A percentile compares a stretch with the other conserved stretches of the same genome.
These are phyloP conservation scores for Byasa hedistus DNA, from an alignment of 2,888 invertebrate species.

Conservation along the genomic window DNA sequence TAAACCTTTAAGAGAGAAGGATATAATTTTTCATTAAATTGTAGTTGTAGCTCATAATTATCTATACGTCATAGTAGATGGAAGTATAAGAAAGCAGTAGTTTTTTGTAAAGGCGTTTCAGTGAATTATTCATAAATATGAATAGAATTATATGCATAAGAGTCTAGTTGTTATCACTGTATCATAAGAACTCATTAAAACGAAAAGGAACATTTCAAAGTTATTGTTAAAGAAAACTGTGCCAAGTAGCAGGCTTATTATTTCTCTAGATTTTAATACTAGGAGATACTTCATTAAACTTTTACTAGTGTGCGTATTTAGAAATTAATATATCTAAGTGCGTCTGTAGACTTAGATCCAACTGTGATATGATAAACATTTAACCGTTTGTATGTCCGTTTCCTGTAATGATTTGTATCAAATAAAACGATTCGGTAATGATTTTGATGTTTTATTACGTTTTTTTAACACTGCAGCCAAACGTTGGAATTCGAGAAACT, in stretches of 20 bases:
- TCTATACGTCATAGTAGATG: no score
- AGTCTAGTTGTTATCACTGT: no score
- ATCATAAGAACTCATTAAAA: no score
- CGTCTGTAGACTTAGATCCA: conserved; percentile 59
- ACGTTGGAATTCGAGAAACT: conserved; percentile 47
- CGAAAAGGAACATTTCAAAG: no score
- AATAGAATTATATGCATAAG: no score
- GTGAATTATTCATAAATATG: no score
- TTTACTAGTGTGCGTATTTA: conserved; percentile 3
- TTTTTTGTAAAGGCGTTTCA: no score
- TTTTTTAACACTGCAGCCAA: conserved; percentile 51
- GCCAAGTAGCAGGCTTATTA: conserved; percentile 10
- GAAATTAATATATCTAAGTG: conserved; percentile 11
- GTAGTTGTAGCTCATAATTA: no score
- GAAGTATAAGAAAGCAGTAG: no score
- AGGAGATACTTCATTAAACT: conserved; percentile 3
- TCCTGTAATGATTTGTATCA: conserved; percentile 26
- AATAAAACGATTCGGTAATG: conserved; percentile 33
- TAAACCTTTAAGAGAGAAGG: no score
- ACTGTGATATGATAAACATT: conserved; percentile 63
- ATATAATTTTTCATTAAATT: no score
- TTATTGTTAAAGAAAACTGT: neutral
- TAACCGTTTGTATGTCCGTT: conserved; percentile 31
- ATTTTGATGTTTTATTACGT: conserved; percentile 36
- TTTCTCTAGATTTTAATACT: conserved; percentile 30